Percentiles rank a stretch among this genome's conserved stretches.
phyloP scores from a whole-genome alignment of 2,888 invertebrate genomes.

The Conomelus anceps region DNA sequence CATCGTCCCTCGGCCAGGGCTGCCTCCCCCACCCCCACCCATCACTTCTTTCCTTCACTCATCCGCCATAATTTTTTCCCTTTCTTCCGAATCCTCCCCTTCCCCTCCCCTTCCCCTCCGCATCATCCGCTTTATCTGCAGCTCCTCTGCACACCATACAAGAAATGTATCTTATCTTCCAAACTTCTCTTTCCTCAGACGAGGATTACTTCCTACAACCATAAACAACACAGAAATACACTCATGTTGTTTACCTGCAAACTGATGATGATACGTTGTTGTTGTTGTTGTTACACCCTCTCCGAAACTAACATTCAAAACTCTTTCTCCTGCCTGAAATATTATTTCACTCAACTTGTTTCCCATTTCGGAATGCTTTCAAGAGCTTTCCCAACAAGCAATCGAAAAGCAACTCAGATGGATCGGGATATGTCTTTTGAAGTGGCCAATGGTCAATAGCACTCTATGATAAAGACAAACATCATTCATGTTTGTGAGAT shows the following conservation, averaged over 20 bases:
- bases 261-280: not conserved
- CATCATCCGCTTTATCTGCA: not conserved
- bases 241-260: constrained; percentile 4
- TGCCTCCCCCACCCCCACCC: not conserved
- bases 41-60: constrained; percentile 1
- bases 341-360: not conserved
- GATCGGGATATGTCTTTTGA: not conserved
- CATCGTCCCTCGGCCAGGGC: constrained; percentile 18
- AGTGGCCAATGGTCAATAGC: not conserved
- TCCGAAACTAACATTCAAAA: not conserved
- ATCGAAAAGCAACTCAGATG: not conserved
- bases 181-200: not conserved
- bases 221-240: constrained; percentile 10
- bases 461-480: not conserved
- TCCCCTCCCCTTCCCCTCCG: not conserved
- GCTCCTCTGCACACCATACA: constrained; percentile 9
- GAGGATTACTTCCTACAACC: not conserved
- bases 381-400: not conserved
- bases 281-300: not conserved
- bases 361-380: not conserved
- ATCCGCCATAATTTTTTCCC: constrained; percentile 24
- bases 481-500: too few relatives aligned
- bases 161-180: constrained; percentile 25
- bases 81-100: not conserved
- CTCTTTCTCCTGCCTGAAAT: not conserved